Evolutionary conservation across 2,797 vertebrate species (phyloP).

Genomic region (Odontamblyopus lacepedii): DNA sequence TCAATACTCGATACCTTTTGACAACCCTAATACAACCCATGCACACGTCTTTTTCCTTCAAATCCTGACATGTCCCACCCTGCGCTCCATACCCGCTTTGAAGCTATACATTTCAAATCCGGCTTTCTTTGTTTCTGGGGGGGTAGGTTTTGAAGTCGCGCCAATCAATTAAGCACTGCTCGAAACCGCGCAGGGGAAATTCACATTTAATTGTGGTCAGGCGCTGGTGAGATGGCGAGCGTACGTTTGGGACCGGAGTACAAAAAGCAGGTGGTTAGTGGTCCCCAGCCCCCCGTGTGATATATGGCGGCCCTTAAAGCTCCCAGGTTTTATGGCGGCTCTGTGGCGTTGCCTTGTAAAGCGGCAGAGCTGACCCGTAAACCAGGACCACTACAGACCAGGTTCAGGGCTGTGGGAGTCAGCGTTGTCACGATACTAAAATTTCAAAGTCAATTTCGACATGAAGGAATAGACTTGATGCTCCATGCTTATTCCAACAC

Average conservation of each 20-base stretch:
- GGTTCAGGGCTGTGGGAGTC: neutral
- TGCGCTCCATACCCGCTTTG: conserved; percentile 24
- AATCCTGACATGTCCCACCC: conserved; percentile 55
- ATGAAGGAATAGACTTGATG: too few species aligned
- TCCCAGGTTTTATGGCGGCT: conserved; percentile 76
- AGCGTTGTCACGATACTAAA: too few species aligned
- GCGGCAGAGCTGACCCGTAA: conserved; percentile 84
- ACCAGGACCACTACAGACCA: conserved; percentile 64
- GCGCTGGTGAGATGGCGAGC: conserved; percentile 49
- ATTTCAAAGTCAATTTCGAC: too few species aligned
- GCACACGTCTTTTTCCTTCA: conserved; percentile 51
- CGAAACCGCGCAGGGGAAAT: conserved; percentile 55
- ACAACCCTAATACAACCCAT: conserved; percentile 40
- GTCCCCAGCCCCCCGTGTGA: conserved; percentile 70
- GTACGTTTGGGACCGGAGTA: conserved; percentile 38
- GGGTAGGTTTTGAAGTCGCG: conserved; percentile 70
- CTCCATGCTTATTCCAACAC: too few species aligned
- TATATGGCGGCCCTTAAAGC: conserved; percentile 78
- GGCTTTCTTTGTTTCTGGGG: conserved; percentile 59
- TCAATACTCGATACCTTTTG: too few species aligned
- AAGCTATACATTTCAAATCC: conserved; percentile 59
- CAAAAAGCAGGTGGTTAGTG: conserved; percentile 61
- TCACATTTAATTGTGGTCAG: conserved; percentile 77
- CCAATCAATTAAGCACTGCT: conserved; percentile 75
- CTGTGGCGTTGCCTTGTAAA: conserved; percentile 83